Base-by-base conservation (phyloP, 1,140 invertebrate species). In the Temnothorax nylanderi region DNA sequence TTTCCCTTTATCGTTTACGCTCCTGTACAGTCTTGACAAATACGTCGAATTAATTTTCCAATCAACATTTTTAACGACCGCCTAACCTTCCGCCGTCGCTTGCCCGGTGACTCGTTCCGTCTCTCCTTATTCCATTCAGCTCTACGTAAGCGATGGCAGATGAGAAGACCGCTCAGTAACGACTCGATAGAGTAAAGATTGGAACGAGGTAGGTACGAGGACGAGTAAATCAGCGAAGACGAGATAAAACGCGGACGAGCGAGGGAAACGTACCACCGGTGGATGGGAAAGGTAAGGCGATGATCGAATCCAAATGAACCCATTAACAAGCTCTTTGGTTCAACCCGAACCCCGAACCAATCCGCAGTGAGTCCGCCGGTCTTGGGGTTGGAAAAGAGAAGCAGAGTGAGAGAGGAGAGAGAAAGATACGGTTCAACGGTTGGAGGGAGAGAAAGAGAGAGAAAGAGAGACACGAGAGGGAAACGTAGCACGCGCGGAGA, bases 301-400 rank as follows among this genome's bases (percentile, higher is more conserved):
- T 94, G 91, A 95, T 95, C 93, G 93, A 94, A 94, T 95, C 93
- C 92, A 94, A 95, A 93, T 92, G 92, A 94, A 94, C 92, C 94
- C 93, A 95, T 95, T 95, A 94, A 95, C 94, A 94, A 94, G 93
- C 92, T 94, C 93, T 93, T 95, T 95, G 90, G 91, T 92, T 89
- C 80, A 72, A 85, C 47, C 89, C 89, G 69, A 89, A 91, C 91
- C 90, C 72, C 76, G 74, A 81, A 88, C 82, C 76, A 80, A 85
- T 86, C 85, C 56, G 78, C 51, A 49, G 51, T 78, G 51, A 77
- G 78, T 65, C 49, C 72, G 49, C 7, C 10, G 64, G 37, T 69
- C 34, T 65, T 18, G 65, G 41, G 60, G 26, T 18, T 49, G 54
- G 56, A 58, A 72, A 41, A 75, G 67, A 87, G 47, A 49, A 41